Conservation (phyloP, 2,113 vertebrate species). For the Brachirus orientalis region DNA sequence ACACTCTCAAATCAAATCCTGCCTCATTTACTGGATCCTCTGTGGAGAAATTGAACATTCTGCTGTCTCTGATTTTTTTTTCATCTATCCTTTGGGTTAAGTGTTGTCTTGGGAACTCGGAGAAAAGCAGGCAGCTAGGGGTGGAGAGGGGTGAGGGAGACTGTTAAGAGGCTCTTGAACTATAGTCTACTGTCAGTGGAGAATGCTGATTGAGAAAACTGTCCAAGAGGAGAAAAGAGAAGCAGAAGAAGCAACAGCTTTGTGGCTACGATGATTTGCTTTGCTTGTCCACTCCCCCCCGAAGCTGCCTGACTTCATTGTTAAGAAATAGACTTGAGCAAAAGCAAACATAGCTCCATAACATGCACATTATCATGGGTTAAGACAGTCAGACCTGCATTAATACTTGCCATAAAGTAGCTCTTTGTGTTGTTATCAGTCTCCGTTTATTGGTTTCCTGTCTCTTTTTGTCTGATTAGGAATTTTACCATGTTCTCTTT, state of each 20-base stretch:
- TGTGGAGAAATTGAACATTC: constrained; percentile 62
- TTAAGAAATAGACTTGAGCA: constrained; percentile 62
- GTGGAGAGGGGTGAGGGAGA: constrained; percentile 68
- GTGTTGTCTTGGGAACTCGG: constrained; percentile 77
- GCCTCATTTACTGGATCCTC: constrained; percentile 60
- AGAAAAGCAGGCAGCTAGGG: constrained; percentile 61
- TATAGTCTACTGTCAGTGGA: constrained; percentile 76
- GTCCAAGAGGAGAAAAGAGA: constrained; percentile 69
- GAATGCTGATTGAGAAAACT: constrained; percentile 73
- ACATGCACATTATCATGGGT: constrained; percentile 61
- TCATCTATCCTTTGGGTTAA: constrained; percentile 76
- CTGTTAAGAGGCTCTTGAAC: constrained; percentile 77
- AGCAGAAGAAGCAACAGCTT: constrained; percentile 63
- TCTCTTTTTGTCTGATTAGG: constrained; percentile 69
- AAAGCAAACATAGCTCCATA: constrained; percentile 45
- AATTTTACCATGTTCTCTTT: constrained; percentile 74
- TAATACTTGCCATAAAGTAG: constrained; percentile 46
- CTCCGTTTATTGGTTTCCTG: constrained; percentile 51
- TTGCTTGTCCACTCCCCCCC: constrained; percentile 59
- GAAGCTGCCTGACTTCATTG: constrained; percentile 50
- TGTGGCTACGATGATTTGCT: constrained; percentile 67
- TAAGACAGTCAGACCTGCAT: constrained; percentile 59
- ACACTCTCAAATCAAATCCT: constrained; percentile 67
- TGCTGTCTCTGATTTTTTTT: constrained; percentile 71
- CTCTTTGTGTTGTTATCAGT: constrained; percentile 51